Percentiles rank a stretch among this genome's conserved stretches.
Conservation (phyloP, 1,140 invertebrate species). For the Galleria mellonella region DNA sequence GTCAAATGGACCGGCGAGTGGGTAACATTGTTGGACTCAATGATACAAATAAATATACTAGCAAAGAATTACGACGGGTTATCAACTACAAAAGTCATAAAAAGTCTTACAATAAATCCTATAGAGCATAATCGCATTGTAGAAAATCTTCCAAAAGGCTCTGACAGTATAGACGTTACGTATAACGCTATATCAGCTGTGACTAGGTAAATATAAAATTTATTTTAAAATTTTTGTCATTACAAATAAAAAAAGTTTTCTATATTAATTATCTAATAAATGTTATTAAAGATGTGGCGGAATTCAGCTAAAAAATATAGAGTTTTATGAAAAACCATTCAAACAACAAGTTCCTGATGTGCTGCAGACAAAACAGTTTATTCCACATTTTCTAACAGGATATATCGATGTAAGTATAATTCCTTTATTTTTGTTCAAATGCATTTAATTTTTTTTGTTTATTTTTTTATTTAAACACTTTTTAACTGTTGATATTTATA, state of each 20-base stretch:
- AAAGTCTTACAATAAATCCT: constrained; percentile 12
- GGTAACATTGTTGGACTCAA: constrained; percentile 17
- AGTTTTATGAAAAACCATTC: constrained; percentile 12
- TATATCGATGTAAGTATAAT: constrained; percentile 14
- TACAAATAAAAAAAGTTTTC: too few relatives aligned
- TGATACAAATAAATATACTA: constrained; percentile 18
- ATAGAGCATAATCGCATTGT: background rate
- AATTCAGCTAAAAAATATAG: constrained; percentile 11
- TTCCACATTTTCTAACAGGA: constrained; percentile 13
- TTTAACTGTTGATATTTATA: too few relatives aligned
- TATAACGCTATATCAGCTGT: too few relatives aligned
- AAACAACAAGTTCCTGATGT: constrained; percentile 9
- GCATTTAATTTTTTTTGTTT: too few relatives aligned
- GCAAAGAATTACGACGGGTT: constrained; percentile 14
- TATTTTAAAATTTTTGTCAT: too few relatives aligned
- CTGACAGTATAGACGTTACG: background rate
- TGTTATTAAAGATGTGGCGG: constrained; percentile 22
- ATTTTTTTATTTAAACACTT: too few relatives aligned
- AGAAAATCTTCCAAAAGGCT: background rate
- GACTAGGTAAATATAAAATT: constrained; percentile 6
- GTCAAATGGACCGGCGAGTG: constrained; percentile 18
- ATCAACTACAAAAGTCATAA: constrained; percentile 11
- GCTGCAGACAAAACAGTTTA: constrained; percentile 9
- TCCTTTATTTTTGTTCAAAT: too few relatives aligned
- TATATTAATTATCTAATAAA: constrained; percentile 2